These are phyloP conservation scores for Tetraneura akinire DNA, from an alignment of 1,140 invertebrate species.

Conservation along the genomic window DNA sequence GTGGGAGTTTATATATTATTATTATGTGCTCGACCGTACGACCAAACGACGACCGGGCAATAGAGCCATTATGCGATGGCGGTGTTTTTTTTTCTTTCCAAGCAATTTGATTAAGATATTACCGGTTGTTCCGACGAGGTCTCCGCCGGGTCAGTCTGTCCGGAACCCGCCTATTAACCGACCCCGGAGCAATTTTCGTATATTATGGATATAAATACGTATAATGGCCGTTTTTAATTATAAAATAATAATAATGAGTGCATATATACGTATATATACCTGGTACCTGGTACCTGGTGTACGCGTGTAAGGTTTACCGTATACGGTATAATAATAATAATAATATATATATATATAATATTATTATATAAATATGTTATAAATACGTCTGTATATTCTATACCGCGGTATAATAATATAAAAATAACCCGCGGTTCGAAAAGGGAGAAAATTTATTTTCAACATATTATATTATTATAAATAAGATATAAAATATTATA, in stretches of 20 bases:
- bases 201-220: neutral
- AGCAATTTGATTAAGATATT: slow-evolving; percentile 47
- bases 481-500: neutral
- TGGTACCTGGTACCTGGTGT: neutral
- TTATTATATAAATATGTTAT: too few relatives aligned
- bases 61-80: slow-evolving; percentile 41
- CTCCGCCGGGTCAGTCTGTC: slow-evolving; percentile 1
- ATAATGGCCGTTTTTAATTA: slow-evolving; percentile 41
- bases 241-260: slow-evolving; percentile 4
- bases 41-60: neutral
- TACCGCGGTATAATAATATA: neutral
- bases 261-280: neutral
- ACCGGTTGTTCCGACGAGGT: slow-evolving; percentile 33
- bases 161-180: slow-evolving; percentile 36
- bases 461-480: neutral
- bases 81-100: neutral
- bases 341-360: too few relatives aligned
- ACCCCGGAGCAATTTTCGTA: slow-evolving; percentile 24
- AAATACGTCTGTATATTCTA: neutral
- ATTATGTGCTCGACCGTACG: neutral
- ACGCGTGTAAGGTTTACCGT: too few relatives aligned
- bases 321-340: too few relatives aligned
- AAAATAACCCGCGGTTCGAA: neutral
- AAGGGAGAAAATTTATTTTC: slow-evolving; percentile 16
- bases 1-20: too few relatives aligned